These are phyloP conservation scores for Mactra quadrangularis DNA, from an alignment of 1,140 invertebrate species.

Conservation along the genomic window DNA sequence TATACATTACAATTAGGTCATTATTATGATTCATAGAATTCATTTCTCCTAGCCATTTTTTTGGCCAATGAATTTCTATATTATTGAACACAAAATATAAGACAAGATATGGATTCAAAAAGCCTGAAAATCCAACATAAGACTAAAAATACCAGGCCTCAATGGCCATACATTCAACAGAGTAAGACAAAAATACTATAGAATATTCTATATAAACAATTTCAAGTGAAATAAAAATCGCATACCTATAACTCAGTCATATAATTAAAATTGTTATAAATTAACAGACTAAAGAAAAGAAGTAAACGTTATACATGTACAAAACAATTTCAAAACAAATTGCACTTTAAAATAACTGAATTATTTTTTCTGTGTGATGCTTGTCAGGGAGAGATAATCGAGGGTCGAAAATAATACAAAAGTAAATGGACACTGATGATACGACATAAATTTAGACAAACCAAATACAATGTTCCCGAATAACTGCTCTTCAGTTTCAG, in stretches of 20 bases:
- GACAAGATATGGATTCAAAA: too few relatives aligned
- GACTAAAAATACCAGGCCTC: too few relatives aligned
- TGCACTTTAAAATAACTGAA: conserved; percentile 31
- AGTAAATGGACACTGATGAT: conserved; percentile 30
- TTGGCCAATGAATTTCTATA: too few relatives aligned
- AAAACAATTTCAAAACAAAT: conserved; percentile 43
- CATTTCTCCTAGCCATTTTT: too few relatives aligned
- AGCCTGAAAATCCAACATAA: too few relatives aligned
- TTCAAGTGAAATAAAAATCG: conserved; percentile 11
- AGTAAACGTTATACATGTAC: conserved; percentile 9
- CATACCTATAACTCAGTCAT: background rate
- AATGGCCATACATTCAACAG: background rate
- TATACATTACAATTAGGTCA: too few relatives aligned
- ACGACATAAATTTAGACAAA: conserved; percentile 4
- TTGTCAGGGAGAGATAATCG: conserved; percentile 47
- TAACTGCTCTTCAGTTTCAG: background rate
- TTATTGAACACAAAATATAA: too few relatives aligned
- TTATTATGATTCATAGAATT: too few relatives aligned
- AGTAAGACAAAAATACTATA: background rate
- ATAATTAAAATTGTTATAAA: conserved; percentile 15
- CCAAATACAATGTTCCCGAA: background rate
- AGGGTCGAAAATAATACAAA: conserved; percentile 33
- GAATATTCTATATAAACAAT: conserved; percentile 8
- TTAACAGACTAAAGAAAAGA: conserved; percentile 7
- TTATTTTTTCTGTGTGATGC: conserved; percentile 42